Conservation (phyloP, 2,888 invertebrate genomes). For the Andrena minutula region DNA sequence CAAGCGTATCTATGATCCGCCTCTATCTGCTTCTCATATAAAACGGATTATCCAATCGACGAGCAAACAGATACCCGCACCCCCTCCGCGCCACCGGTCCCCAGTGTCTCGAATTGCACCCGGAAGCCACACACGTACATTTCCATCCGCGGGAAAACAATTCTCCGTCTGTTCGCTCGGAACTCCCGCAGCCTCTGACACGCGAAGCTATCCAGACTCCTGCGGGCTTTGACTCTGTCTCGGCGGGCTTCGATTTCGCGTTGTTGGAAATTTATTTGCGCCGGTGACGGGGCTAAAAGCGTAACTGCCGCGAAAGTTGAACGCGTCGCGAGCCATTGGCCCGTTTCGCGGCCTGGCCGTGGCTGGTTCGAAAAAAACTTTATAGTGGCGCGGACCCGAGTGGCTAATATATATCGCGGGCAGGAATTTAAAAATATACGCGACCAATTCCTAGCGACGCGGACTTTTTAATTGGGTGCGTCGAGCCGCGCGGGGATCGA, state of each 20-base stretch:
- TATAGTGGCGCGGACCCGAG: constrained; percentile 8
- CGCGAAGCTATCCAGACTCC: neutral
- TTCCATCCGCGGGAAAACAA: neutral
- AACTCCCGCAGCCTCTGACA: neutral
- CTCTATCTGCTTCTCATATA: neutral
- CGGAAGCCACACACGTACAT: constrained; percentile 3
- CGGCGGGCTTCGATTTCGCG: neutral
- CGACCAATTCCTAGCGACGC: neutral
- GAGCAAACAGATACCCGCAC: neutral
- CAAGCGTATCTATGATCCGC: constrained; percentile 12
- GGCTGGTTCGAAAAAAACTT: constrained; percentile 29
- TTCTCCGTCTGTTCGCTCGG: neutral
- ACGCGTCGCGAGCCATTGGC: constrained; percentile 5
- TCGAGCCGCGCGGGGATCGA: constrained; percentile 40
- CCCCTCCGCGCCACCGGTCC: neutral
- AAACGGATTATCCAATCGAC: constrained; percentile 15
- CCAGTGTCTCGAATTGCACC: neutral
- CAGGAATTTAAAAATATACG: constrained; percentile 64
- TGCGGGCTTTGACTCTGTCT: neutral
- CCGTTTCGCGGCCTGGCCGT: constrained; percentile 1
- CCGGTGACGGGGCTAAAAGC: constrained; percentile 8
- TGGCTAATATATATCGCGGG: constrained; percentile 35
- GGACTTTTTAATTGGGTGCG: constrained; percentile 46
- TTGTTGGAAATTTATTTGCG: neutral
- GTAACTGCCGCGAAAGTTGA: neutral